phyloP scores from a whole-genome alignment of 92 coral and sea anemone genomes.

The Phenganax stokvisi region DNA sequence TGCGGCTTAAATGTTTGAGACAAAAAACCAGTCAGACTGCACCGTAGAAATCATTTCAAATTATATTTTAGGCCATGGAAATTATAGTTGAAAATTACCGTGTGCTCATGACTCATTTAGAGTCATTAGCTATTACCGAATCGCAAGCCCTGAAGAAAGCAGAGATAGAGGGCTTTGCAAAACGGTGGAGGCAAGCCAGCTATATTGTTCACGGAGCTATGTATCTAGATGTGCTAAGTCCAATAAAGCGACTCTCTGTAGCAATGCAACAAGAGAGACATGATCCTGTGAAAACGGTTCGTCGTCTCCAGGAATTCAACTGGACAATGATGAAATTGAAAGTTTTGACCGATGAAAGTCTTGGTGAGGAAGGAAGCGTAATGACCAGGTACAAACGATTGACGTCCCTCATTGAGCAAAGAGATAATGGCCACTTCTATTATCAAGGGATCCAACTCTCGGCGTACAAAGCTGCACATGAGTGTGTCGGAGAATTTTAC shows the following conservation, averaged over 20 bases:
- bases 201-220: conserved; percentile 15
- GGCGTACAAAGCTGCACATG: not conserved
- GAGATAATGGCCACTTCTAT: conserved; percentile 9
- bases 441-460: conserved; percentile 23
- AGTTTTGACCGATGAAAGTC: not conserved
- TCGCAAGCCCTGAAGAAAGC: conserved; percentile 16
- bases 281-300: conserved; percentile 16
- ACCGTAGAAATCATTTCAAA: not conserved
- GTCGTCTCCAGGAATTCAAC: conserved; percentile 14
- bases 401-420: not conserved
- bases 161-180: conserved; percentile 10
- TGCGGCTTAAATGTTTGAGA: not conserved
- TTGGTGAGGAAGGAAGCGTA: conserved; percentile 8
- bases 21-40: not conserved
- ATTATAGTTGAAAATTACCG: conserved; percentile 10
- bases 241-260: conserved; percentile 2
- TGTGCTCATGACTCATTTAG: conserved; percentile 9
- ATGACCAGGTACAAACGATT: conserved; percentile 4
- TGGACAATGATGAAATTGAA: conserved; percentile 20
- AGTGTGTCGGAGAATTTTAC: not conserved
- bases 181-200: conserved; percentile 16
- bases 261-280: conserved; percentile 17
- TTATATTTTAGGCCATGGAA: conserved; percentile 10
- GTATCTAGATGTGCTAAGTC: conserved; percentile 12
- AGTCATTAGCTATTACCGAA: conserved; percentile 9